Evolutionary conservation across 1,140 invertebrate species (phyloP), one percentile per base, ranked within the genome.

Genomic region (Drosophila bocqueti): DNA sequence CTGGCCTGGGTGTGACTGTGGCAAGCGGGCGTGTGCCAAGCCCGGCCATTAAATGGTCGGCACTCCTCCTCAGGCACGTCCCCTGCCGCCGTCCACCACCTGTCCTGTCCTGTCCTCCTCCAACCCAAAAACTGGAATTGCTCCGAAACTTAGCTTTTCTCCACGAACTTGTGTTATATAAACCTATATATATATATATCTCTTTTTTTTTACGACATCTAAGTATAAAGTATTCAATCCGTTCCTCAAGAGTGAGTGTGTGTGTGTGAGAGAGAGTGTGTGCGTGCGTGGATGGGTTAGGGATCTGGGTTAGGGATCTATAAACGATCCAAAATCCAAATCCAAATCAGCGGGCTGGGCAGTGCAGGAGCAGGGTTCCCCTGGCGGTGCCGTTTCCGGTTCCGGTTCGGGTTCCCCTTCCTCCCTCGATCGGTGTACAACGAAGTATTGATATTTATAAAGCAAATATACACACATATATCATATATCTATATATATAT

Each of bases 181-280:
- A 52, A 47, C 16, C 29, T 47, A 47, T 47, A 47, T 4, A 49
- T 29, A 16, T 31, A 31, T 31, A 8, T 29, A 29, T 49, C 4
- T 50, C 24, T 63, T 54, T 57, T 46, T 78, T 69, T 68, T 11
- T 64, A 68, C 82, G 82, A 81, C 75, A 86, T 83, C 79, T 79
- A 79, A 71, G 71, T 81, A 83, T 87, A 86, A 58, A 87, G 83
- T 87, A 87, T 87, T 87, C 72, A 89, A 87, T 75, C 84, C 83
- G 84, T 89, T 87, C 84, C 84, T 87, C 21, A 45, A 36, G 43
- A 21, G 38, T 15, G 18, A 15, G 38, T 61, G 43, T 9, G 46
- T 26, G 34, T 1, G 55, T 43, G 5, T 47, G 42, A 15, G 7
- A 42, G 38, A 43, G 50, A 18, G 34, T 21, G 34, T 21, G 9